These are phyloP conservation scores for Alosa sapidissima DNA, from an alignment of 2,797 vertebrate species.

Conservation along the genomic window DNA sequence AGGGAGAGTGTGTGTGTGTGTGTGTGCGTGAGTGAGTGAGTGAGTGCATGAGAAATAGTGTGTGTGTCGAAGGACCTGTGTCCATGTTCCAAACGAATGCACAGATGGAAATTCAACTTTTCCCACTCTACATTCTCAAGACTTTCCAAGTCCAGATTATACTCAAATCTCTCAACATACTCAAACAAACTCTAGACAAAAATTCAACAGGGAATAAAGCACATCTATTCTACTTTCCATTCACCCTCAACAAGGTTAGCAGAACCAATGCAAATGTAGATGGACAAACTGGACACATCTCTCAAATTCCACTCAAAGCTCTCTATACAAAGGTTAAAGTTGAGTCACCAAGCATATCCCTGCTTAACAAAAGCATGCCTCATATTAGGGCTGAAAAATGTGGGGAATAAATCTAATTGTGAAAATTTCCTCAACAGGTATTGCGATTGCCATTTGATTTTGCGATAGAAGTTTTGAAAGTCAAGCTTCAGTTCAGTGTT, in stretches of 20 bases:
- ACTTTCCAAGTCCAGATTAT: neutral
- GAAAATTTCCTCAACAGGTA: too few species aligned
- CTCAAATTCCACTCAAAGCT: neutral
- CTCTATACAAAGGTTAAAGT: too few species aligned
- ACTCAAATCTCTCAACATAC: too few species aligned
- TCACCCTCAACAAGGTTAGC: neutral
- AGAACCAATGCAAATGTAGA: neutral
- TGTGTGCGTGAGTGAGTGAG: neutral
- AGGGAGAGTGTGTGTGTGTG: neutral
- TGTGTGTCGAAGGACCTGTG: neutral
- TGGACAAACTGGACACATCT: neutral
- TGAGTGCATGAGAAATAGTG: too few species aligned
- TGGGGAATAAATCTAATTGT: too few species aligned
- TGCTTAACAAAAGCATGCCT: neutral
- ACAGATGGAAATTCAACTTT: neutral
- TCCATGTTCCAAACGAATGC: neutral
- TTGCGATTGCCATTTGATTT: too few species aligned
- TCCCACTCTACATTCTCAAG: neutral
- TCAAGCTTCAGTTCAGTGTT: too few species aligned
- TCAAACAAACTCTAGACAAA: too few species aligned
- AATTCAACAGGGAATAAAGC: too few species aligned
- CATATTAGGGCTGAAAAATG: too few species aligned
- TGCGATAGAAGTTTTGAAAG: too few species aligned
- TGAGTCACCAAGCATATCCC: neutral
- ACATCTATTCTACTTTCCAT: neutral